Conservation (phyloP, 2,888 invertebrate species). For the Mythimna albipuncta region DNA sequence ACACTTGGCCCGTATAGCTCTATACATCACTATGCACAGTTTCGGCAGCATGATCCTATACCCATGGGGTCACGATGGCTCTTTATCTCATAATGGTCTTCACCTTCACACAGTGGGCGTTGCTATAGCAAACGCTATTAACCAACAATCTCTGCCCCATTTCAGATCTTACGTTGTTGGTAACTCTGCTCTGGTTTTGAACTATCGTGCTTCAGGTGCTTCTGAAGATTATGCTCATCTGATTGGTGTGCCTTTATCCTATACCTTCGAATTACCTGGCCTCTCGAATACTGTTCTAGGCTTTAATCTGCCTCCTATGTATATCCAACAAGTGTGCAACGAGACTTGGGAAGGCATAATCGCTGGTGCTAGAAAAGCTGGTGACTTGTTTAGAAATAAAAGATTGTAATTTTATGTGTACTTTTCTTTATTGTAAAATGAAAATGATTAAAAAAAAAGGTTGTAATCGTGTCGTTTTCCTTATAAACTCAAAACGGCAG, state of each 20-base stretch:
- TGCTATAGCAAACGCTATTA: conserved; percentile 82
- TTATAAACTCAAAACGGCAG: too few species aligned
- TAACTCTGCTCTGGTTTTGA: conserved; percentile 86
- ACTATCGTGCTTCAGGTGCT: conserved; percentile 91
- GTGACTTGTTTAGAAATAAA: conserved; percentile 67
- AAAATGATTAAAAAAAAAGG: neutral
- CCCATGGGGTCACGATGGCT: conserved; percentile 92
- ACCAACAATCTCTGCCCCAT: conserved; percentile 70
- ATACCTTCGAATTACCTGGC: conserved; percentile 92
- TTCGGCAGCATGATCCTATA: conserved; percentile 93
- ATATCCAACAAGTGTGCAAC: conserved; percentile 89
- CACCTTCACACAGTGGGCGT: conserved; percentile 84
- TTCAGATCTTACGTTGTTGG: conserved; percentile 89
- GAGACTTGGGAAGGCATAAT: conserved; percentile 92
- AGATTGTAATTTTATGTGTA: conserved; percentile 20
- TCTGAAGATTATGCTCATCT: conserved; percentile 92
- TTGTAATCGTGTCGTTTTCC: too few species aligned
- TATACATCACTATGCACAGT: conserved; percentile 94
- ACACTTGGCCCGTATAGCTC: conserved; percentile 87
- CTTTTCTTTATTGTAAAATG: neutral
- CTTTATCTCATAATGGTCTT: conserved; percentile 86
- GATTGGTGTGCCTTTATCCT: conserved; percentile 90
- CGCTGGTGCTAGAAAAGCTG: conserved; percentile 83
- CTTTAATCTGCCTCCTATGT: conserved; percentile 89
- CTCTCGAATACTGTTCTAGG: conserved; percentile 83